A percentile compares a stretch with the other conserved stretches of the same genome.
Evolutionary conservation across 2,888 invertebrate species (phyloP).

Genomic region (Diarsia brunnea): DNA sequence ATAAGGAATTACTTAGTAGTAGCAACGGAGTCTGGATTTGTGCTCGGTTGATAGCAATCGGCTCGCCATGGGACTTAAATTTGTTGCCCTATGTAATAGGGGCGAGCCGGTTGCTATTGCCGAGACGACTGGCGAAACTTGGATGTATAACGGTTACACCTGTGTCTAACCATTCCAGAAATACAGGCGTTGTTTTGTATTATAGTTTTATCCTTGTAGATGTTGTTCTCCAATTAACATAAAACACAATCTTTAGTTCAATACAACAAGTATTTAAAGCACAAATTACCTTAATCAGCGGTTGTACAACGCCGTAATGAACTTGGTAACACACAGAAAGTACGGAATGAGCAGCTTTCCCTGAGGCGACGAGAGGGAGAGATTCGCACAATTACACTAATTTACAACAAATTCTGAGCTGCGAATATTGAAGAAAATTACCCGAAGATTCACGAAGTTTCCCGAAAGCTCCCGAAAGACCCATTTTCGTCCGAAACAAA

Average conservation of each 20-base stretch:
- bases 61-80: no score
- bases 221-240: not conserved
- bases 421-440: conserved; percentile 60
- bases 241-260: conserved; percentile 25
- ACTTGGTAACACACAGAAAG: conserved; percentile 42
- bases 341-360: conserved; percentile 42
- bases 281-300: conserved; percentile 44
- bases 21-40: no score
- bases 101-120: no score
- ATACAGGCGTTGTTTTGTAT: no score
- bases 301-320: conserved; percentile 39
- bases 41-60: no score
- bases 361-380: conserved; percentile 1
- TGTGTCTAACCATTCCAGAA: no score
- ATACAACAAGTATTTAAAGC: conserved; percentile 3
- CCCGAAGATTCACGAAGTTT: conserved; percentile 23
- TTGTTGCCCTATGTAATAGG: no score
- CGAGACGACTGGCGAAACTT: no score
- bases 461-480: conserved; percentile 26
- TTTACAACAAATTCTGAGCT: conserved; percentile 59
- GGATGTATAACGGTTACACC: no score
- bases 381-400: conserved; percentile 61
- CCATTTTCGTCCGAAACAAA: conserved; percentile 43
- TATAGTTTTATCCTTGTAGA: not conserved
- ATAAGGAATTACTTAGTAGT: no score